These are phyloP conservation scores for Gulo gulo DNA, from an alignment of 2,113 vertebrate genomes.

Conservation along the genomic window DNA sequence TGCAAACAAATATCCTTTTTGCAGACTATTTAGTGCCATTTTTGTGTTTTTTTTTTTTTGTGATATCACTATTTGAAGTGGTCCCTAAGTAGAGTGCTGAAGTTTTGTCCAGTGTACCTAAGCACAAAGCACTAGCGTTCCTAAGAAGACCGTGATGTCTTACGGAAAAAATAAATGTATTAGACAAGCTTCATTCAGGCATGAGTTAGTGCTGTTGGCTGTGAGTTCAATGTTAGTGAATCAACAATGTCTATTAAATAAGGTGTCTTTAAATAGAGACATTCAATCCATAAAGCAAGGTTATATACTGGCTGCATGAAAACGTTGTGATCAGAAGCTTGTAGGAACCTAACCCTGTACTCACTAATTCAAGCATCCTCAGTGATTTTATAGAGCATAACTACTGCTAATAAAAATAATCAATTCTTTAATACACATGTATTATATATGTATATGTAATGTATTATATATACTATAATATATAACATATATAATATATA, in stretches of 20 bases:
- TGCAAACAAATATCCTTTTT: neutral
- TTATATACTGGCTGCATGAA: neutral
- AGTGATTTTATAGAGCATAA: neutral
- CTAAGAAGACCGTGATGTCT: neutral
- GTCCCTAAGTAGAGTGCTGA: neutral
- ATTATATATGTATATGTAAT: neutral
- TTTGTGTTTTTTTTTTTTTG: neutral
- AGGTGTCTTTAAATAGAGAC: neutral
- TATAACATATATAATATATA: neutral
- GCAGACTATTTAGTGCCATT: neutral
- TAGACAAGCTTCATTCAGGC: neutral
- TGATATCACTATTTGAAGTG: neutral
- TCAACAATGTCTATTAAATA: neutral
- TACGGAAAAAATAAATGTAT: neutral
- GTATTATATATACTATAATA: neutral
- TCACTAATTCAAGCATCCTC: neutral
- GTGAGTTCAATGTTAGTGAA: neutral
- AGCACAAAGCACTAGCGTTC: neutral
- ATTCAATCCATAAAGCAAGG: slow-evolving; percentile 3
- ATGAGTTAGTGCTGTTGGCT: neutral
- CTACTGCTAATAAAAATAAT: neutral
- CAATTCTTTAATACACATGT: neutral
- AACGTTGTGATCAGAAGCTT: neutral
- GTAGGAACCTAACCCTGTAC: neutral
- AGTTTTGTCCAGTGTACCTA: neutral